A percentile compares a stretch with the other conserved stretches of the same genome.
Evolutionary conservation across 2,888 invertebrate species (phyloP).

Genomic region (Ormyrus thymus): DNA sequence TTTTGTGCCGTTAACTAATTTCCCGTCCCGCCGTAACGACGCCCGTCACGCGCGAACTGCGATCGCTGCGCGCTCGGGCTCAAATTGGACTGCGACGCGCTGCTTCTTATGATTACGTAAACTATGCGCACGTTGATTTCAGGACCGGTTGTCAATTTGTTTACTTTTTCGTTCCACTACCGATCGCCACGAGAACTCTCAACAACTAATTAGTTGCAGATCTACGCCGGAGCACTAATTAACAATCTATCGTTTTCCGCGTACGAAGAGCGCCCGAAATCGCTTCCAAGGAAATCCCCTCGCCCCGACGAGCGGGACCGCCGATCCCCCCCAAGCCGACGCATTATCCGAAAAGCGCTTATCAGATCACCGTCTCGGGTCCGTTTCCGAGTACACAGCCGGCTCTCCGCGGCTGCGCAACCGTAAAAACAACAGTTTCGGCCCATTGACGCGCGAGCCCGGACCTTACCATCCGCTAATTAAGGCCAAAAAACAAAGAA

Average conservation of each 20-base stretch:
- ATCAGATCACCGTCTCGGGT: conserved; percentile 2
- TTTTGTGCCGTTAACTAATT: conserved; percentile 52
- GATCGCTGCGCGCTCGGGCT: conserved; percentile 52
- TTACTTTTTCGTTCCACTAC: conserved; percentile 13
- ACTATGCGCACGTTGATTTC: background rate
- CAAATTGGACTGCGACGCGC: conserved; percentile 5
- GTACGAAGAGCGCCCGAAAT: too few species aligned
- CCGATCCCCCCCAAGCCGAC: too few species aligned
- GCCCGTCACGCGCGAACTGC: conserved; percentile 3
- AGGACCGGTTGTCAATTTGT: too few species aligned
- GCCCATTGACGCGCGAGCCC: conserved; percentile 40
- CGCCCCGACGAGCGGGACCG: too few species aligned
- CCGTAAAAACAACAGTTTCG: conserved; percentile 48
- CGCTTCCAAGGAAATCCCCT: too few species aligned
- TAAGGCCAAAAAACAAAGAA: conserved; percentile 26
- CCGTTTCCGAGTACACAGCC: conserved; percentile 5
- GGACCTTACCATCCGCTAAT: conserved; percentile 29
- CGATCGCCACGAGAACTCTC: too few species aligned
- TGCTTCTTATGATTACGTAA: conserved; percentile 22
- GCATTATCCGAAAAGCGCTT: conserved; percentile 25
- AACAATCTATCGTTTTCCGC: too few species aligned
- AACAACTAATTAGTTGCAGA: background rate
- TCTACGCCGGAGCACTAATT: background rate
- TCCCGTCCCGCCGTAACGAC: conserved; percentile 16
- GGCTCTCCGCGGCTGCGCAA: background rate